phyloP scores from a whole-genome alignment of 2,797 vertebrate species.

The Onychomys arenicola region DNA sequence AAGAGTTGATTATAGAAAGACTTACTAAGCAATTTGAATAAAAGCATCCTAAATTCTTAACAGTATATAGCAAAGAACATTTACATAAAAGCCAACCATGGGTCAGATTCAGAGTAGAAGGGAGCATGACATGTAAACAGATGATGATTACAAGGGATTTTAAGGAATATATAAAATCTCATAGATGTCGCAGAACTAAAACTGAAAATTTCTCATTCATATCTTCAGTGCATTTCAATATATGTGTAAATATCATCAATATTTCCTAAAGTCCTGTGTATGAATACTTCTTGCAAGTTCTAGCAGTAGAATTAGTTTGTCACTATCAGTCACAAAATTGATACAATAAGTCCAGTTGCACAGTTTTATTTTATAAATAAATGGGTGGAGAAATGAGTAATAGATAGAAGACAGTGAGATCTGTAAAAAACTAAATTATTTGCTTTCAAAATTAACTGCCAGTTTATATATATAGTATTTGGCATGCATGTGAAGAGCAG shows the following conservation, averaged over 20 bases:
- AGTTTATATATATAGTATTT: background rate
- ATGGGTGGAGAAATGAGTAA: background rate
- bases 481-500: background rate
- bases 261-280: background rate
- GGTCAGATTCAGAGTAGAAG: background rate
- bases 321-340: background rate
- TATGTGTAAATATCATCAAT: background rate
- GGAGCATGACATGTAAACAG: background rate
- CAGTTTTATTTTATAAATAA: conserved; percentile 26
- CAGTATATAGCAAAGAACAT: background rate
- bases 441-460: conserved; percentile 23
- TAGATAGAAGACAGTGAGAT: background rate
- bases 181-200: background rate
- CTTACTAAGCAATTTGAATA: background rate
- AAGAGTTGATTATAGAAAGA: background rate
- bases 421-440: background rate
- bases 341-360: background rate
- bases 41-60: conserved; percentile 57
- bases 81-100: conserved; percentile 29
- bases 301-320: background rate
- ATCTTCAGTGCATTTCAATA: background rate
- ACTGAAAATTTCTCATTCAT: conserved; percentile 19
- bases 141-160: background rate
- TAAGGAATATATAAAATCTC: conserved; percentile 45
- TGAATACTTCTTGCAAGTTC: background rate